Evolutionary conservation across 2,797 vertebrate genomes (phyloP).

Genomic region (Girardinus metallicus): DNA sequence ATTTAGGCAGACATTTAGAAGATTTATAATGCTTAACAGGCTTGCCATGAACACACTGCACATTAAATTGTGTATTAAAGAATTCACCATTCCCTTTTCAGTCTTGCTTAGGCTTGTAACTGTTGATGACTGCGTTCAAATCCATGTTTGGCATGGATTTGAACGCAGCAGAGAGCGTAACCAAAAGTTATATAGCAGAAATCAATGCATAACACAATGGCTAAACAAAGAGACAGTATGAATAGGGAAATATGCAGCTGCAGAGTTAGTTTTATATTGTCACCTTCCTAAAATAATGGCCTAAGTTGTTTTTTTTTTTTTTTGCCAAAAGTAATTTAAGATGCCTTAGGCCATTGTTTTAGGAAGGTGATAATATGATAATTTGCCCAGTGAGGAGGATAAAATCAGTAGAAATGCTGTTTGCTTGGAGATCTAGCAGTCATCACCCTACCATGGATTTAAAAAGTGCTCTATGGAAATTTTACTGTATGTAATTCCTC

Average conservation of each 20-base stretch:
- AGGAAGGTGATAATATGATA: not conserved
- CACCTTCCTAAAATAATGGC: too few species aligned
- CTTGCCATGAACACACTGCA: not conserved
- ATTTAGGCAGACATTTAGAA: not conserved
- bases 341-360: not conserved
- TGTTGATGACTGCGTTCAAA: not conserved
- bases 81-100: not conserved
- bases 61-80: not conserved
- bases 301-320: too few species aligned
- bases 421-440: not conserved
- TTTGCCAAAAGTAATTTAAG: too few species aligned
- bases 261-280: not conserved
- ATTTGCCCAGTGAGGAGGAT: not conserved
- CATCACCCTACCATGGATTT: not conserved
- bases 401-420: not conserved
- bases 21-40: not conserved
- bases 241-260: not conserved
- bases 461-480: not conserved
- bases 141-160: not conserved
- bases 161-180: not conserved
- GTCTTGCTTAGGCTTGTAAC: not conserved
- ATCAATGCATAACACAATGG: not conserved
- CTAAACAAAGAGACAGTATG: not conserved
- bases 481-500: not conserved
- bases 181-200: not conserved